Evolutionary conservation across 2,888 invertebrate species (phyloP), one percentile per base, ranked within the genome.

Genomic region (Oxystoma pomonae): DNA sequence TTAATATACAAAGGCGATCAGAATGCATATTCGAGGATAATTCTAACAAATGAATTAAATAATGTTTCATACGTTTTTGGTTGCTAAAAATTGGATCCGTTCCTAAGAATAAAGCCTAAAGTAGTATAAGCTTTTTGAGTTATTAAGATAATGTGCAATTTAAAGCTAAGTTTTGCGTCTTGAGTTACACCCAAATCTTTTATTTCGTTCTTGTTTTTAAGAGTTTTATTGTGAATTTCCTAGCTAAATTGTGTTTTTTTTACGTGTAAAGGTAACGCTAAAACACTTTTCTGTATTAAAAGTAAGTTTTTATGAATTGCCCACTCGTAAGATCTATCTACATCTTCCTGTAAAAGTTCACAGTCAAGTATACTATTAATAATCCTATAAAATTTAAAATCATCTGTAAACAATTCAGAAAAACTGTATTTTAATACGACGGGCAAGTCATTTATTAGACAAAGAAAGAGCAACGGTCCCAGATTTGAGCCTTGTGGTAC

Each of bases 141-240:
- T n/a, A n/a, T n/a, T n/a, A n/a, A n/a, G n/a, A n/a, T n/a, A n/a
- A 61, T 57, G 22, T 61, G 61, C 16, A 16, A 50, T 56, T 50
- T 57, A 20, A 61, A 61, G 51, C n/a, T 61, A 50, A 58, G 56
- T 61, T 57, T 61, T 50, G 57, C 18, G 57, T 61, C 57, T 20
- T 57, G 57, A 55, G 51, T 58, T 35, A 61, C 57, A 49, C 61
- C 61, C 57, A 61, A 51, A 57, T 61, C 57, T 61, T 57, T 19
- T 18, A 51, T 61, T 50, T 57, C 18, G 16, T 61, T 57, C 35
- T 16, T 20, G 20, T 16, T 49, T 19, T 49, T 55, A 57, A 61
- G 57, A 20, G 49, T 57, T 20, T 20, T 57, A 20, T 57, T 55
- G 16, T 61, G 49, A 20, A 61, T 20, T 20, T 51, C 19, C 16